A percentile compares a stretch with the other conserved stretches of the same genome.
Evolutionary conservation across 2,797 vertebrate genomes (phyloP).

Genomic region (Microctenopoma stevenorrisi): DNA sequence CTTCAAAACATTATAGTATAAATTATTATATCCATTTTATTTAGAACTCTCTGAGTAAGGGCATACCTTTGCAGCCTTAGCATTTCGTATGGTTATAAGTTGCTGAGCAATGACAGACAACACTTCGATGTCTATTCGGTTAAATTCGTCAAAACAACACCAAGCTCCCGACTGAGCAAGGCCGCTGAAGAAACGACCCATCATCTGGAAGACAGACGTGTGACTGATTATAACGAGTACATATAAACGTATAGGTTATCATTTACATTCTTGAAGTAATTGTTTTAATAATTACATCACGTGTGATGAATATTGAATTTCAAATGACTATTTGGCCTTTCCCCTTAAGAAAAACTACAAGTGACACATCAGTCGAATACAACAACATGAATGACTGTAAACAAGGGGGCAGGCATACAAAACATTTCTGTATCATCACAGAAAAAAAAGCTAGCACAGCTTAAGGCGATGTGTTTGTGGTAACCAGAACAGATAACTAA

Average conservation of each 20-base stretch:
- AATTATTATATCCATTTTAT: too few relatives aligned
- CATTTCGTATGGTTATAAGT: slow-evolving; percentile 89
- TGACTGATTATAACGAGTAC: not conserved
- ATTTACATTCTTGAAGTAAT: too few relatives aligned
- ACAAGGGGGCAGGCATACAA: not conserved
- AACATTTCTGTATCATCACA: not conserved
- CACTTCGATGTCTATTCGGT: slow-evolving; percentile 90
- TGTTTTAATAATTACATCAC: not conserved
- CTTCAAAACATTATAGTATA: too few relatives aligned
- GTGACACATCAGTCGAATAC: too few relatives aligned
- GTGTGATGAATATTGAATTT: not conserved
- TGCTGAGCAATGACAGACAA: slow-evolving; percentile 91
- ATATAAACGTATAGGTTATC: too few relatives aligned
- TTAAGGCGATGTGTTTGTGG: not conserved
- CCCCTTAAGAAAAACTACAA: too few relatives aligned
- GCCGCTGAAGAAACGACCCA: slow-evolving; percentile 91
- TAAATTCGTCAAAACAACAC: slow-evolving; percentile 94
- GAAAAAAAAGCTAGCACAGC: not conserved
- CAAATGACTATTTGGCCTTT: not conserved
- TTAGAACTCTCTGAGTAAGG: not conserved
- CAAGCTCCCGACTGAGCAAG: slow-evolving; percentile 91
- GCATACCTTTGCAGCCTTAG: slow-evolving; percentile 88
- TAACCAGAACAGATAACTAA: not conserved
- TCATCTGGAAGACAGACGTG: slow-evolving; percentile 84
- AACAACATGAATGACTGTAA: too few relatives aligned